phyloP scores from a whole-genome alignment of 2,113 vertebrate species.

The Bostrychus sinensis region DNA sequence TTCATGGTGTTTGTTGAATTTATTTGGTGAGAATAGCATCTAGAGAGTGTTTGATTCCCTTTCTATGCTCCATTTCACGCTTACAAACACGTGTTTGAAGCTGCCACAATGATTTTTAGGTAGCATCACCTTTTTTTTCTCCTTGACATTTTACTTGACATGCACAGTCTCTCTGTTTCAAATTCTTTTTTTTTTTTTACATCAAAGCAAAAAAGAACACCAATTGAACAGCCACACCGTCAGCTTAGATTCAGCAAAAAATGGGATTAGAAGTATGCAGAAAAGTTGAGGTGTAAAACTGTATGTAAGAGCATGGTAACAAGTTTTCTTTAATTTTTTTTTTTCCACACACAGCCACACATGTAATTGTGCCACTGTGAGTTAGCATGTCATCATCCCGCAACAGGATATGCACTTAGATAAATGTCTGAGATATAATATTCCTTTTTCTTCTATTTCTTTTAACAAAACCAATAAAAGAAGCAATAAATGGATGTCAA shows the following conservation, averaged over 20 bases:
- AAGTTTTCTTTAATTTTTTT: background rate
- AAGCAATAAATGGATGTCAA: background rate
- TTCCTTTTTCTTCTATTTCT: too few species aligned
- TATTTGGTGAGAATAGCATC: conserved; percentile 58
- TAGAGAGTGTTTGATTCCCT: conserved; percentile 56
- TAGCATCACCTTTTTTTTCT: conserved; percentile 33
- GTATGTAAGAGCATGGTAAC: conserved; percentile 12
- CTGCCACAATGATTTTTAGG: conserved; percentile 59
- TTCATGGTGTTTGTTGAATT: conserved; percentile 58
- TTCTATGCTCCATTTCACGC: conserved; percentile 60
- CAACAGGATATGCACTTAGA: conserved; percentile 24
- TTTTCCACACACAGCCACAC: conserved; percentile 18
- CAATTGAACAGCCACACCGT: conserved; percentile 21
- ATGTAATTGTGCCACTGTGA: conserved; percentile 13
- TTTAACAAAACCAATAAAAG: conserved; percentile 13
- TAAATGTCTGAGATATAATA: conserved; percentile 21
- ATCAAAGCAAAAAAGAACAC: conserved; percentile 34
- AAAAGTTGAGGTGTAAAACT: conserved; percentile 20
- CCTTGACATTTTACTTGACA: conserved; percentile 41
- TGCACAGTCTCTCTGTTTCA: conserved; percentile 43
- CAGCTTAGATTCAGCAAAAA: conserved; percentile 32
- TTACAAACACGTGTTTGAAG: conserved; percentile 55
- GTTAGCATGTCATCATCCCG: conserved; percentile 14
- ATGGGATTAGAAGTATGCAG: conserved; percentile 15
- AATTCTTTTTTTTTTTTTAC: conserved; percentile 21